These are phyloP conservation scores for Otocyon megalotis DNA, from an alignment of 2,113 vertebrate species.

Conservation along the genomic window DNA sequence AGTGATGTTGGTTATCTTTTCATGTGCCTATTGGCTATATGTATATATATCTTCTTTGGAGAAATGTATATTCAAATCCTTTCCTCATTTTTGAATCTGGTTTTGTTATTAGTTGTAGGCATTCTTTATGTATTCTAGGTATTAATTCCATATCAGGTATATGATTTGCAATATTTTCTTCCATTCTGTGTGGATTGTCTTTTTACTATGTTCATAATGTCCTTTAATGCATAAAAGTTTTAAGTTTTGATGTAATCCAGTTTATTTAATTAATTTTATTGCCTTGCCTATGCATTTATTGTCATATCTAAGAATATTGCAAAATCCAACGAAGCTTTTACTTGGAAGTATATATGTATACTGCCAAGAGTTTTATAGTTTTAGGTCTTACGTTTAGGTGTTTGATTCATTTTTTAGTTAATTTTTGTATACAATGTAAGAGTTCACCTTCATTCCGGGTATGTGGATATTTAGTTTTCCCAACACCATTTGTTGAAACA, in stretches of 20 bases:
- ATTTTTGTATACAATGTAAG: neutral
- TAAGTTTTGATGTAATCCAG: neutral
- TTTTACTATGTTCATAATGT: neutral
- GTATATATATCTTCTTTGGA: neutral
- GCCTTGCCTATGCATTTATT: neutral
- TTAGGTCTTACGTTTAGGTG: neutral
- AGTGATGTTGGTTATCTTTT: neutral
- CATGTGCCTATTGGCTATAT: neutral
- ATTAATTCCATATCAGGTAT: neutral
- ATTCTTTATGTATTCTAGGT: neutral
- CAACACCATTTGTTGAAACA: neutral
- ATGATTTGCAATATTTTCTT: neutral
- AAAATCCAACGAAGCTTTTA: neutral
- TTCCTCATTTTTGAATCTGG: neutral
- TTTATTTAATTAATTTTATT: neutral
- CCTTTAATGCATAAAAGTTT: conserved; percentile 19
- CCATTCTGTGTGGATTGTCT: neutral
- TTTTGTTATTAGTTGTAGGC: neutral
- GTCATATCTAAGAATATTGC: neutral
- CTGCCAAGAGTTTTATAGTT: conserved; percentile 25
- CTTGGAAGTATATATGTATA: neutral
- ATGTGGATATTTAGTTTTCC: neutral
- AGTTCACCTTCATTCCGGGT: neutral
- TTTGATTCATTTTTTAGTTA: neutral
- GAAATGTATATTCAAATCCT: neutral